Base-by-base conservation (phyloP, 2,888 invertebrate genomes). In the Marronus borbonicus region DNA sequence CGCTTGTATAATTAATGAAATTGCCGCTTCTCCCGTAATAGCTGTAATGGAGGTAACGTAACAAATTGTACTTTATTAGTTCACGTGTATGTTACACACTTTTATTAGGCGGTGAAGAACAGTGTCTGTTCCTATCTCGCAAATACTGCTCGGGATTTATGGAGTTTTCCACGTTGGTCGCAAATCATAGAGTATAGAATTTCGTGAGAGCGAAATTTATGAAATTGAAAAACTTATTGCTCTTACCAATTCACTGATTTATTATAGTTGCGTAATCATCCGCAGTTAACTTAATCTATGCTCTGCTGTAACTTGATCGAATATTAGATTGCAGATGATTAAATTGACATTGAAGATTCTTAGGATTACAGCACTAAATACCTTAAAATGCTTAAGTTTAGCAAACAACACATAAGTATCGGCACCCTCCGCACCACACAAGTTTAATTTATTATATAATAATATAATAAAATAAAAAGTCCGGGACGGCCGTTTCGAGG, bases 1-100 rank as follows among this genome's bases (percentile, higher is more conserved):
- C 68, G 68, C 68, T 20, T 68, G 20, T 68, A 68, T 68, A 68
- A 68, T 68, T 68, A 68, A 68, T 68, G 68, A 50, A 68, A 68
- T 68, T 68, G 50, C 68, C 68, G 24, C 24, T 68, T 68, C 68
- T 20, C 17, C 36, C 68, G 8, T 68, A 68, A 68, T 68, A 68
- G 50, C 68, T 39, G 68, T 68, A 68, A 68, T 68, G 24, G 68
- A 68, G 50, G 68, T 68, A 68, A 68, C 50, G 68, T 68, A 68
- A 68, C 68, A 49, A 68, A 68, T 68, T 68, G 68, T 50, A 50
- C 68, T 68, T 50, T 68, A 68, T 68, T 50, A 28, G 68, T 50
- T 68, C 50, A 28, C 65, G 65, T 66, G 44, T 65, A 39, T 66
- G 65, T 66, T 58, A 58, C n/a, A 62, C 31, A 31, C 31, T 28